Conservation (phyloP, 1,140 invertebrate species). For the Drosophila trapezifrons region DNA sequence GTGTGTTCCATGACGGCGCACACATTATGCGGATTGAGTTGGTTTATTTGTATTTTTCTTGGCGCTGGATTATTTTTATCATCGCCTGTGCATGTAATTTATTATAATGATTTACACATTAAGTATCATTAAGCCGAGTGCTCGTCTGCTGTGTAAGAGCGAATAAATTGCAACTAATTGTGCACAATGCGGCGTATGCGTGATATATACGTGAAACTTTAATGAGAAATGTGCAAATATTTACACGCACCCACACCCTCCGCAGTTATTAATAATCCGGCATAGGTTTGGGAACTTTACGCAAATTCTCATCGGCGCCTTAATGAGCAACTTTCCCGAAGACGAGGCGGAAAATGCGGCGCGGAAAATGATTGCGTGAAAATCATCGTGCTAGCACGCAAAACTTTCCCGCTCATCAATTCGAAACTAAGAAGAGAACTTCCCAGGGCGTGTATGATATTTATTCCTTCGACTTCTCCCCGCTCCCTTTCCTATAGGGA, state of each 20-base stretch:
- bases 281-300: constrained; percentile 43
- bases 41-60: constrained; percentile 44
- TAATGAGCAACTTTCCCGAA: constrained; percentile 61
- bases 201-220: constrained; percentile 50
- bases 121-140: constrained; percentile 60
- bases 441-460: constrained; percentile 44
- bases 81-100: constrained; percentile 62
- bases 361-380: constrained; percentile 53
- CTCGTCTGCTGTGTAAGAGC: constrained; percentile 9
- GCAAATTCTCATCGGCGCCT: constrained; percentile 42
- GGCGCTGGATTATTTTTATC: constrained; percentile 63
- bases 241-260: constrained; percentile 15
- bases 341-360: constrained; percentile 5
- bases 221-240: constrained; percentile 53
- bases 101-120: constrained; percentile 74
- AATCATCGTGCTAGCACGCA: constrained; percentile 43
- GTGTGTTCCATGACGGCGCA: constrained; percentile 47
- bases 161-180: constrained; percentile 64
- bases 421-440: constrained; percentile 47
- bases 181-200: constrained; percentile 55
- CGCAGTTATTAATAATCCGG: constrained; percentile 62
- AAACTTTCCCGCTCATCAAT: constrained; percentile 65
- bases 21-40: constrained; percentile 59
- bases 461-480: constrained; percentile 32
- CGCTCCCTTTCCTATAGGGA: constrained; percentile 5